Evolutionary conservation across 2,888 invertebrate genomes (phyloP).

Genomic region (Amphipyra tragopoginis): DNA sequence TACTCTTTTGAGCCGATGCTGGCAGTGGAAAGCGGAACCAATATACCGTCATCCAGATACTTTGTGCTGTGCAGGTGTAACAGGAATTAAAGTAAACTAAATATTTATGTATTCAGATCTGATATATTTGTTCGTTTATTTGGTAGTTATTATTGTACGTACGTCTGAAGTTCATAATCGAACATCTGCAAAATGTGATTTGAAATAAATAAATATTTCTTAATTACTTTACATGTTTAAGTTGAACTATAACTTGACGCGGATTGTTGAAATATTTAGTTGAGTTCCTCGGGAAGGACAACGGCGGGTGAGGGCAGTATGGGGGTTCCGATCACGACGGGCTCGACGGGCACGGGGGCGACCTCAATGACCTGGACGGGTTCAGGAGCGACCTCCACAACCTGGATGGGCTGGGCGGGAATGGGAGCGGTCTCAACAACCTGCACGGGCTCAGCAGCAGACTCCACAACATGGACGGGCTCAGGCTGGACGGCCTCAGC

Average conservation of each 20-base stretch:
- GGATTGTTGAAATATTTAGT: constrained; percentile 45
- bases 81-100: neutral
- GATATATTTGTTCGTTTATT: constrained; percentile 23
- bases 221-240: neutral
- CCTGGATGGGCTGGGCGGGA: constrained; percentile 37
- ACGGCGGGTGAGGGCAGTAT: constrained; percentile 55
- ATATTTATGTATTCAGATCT: constrained; percentile 24
- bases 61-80: too few relatives aligned
- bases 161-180: neutral
- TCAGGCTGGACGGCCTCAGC: constrained; percentile 3
- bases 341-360: constrained; percentile 51
- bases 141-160: neutral
- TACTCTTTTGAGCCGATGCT: too few relatives aligned
- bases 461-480: constrained; percentile 23
- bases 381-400: constrained; percentile 36
- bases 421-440: constrained; percentile 36
- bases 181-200: constrained; percentile 27
- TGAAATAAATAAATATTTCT: constrained; percentile 19
- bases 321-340: constrained; percentile 55
- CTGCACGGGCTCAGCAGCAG: constrained; percentile 41
- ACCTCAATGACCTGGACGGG: constrained; percentile 27
- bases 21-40: too few relatives aligned
- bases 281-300: constrained; percentile 59
- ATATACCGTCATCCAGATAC: too few relatives aligned
- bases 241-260: neutral